phyloP scores from a whole-genome alignment of 2,797 vertebrate genomes.

The Crypturellus tataupa region DNA sequence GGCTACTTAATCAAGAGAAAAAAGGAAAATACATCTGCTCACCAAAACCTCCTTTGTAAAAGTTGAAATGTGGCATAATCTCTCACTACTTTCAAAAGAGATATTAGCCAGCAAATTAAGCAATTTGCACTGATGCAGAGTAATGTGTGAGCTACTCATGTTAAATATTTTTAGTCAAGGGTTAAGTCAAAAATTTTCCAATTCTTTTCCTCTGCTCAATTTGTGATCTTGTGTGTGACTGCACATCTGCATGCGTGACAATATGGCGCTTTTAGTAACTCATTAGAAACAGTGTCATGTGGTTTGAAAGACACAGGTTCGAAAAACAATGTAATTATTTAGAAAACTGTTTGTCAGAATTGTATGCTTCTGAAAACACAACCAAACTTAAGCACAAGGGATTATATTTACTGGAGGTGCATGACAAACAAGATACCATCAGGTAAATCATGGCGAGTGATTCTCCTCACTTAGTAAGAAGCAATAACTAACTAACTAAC shows the following conservation, averaged over 20 bases:
- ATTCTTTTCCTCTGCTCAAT: background rate
- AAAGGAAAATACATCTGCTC: background rate
- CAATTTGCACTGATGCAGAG: background rate
- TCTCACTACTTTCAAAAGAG: background rate
- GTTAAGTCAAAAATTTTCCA: background rate
- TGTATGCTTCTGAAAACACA: background rate
- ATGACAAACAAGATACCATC: background rate
- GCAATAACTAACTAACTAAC: background rate
- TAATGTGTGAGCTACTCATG: background rate
- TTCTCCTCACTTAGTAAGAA: background rate
- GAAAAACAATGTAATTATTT: fast-evolving
- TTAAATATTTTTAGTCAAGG: background rate
- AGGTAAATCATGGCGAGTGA: background rate
- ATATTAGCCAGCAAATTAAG: background rate
- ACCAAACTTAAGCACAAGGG: background rate
- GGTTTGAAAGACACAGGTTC: background rate
- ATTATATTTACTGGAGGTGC: background rate
- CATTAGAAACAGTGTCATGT: background rate
- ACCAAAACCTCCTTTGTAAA: background rate
- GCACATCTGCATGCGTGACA: background rate
- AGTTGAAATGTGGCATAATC: background rate
- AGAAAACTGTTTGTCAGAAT: background rate
- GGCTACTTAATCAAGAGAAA: background rate
- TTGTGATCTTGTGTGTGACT: background rate
- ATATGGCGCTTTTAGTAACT: background rate